Conservation (phyloP, 2,113 vertebrate species). For the Chloebia gouldiae region DNA sequence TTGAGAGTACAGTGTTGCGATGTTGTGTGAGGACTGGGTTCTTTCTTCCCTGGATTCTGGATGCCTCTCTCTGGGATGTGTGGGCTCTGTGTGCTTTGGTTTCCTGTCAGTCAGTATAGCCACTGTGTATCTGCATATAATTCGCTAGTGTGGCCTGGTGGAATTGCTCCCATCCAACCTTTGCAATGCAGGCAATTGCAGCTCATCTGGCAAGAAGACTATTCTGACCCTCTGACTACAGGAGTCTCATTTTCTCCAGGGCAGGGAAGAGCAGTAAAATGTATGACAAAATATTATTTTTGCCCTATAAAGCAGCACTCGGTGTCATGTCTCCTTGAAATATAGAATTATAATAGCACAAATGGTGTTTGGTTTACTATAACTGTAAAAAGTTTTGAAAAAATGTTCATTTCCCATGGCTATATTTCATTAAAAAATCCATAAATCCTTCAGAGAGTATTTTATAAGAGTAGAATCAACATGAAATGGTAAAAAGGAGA, state of each 20-base stretch:
- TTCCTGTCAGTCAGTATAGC: too few species aligned
- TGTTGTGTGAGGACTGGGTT: fast-evolving
- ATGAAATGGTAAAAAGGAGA: neutral
- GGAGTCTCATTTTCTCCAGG: neutral
- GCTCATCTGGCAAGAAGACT: neutral
- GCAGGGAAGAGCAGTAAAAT: neutral
- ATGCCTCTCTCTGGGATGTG: neutral
- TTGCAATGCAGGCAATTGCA: neutral
- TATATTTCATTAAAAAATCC: neutral
- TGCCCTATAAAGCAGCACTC: fast-evolving
- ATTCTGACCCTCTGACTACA: neutral
- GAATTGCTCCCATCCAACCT: neutral
- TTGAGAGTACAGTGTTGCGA: fast-evolving
- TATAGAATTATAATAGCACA: neutral
- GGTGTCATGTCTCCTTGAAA: neutral
- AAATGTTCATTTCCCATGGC: neutral
- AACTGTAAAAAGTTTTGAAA: neutral
- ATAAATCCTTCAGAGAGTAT: neutral
- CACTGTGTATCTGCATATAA: neutral
- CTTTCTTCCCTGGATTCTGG: neutral
- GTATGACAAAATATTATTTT: neutral
- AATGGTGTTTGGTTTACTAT: fast-evolving
- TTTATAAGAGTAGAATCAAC: neutral
- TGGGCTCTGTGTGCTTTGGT: neutral
- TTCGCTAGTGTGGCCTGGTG: neutral